Conservation (phyloP, 1,140 invertebrate species). For the Vanessa tameamea region DNA sequence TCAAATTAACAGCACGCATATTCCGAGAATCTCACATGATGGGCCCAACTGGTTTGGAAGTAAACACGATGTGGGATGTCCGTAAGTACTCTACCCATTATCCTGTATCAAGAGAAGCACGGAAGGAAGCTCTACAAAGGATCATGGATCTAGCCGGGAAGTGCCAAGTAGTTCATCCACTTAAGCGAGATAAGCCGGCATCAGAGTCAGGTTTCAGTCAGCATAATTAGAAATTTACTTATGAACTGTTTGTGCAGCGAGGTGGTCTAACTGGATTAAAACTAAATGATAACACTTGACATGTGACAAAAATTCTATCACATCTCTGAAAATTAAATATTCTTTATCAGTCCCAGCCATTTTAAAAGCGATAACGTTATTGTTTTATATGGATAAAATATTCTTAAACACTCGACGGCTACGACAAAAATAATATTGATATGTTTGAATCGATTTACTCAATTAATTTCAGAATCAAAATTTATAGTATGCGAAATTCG, state of each 20-base stretch:
- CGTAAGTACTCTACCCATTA: constrained; percentile 63
- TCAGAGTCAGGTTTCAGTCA: constrained; percentile 41
- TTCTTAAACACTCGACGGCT: not conserved
- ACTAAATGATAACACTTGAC: constrained; percentile 29
- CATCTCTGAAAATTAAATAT: constrained; percentile 3
- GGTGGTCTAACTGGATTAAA: constrained; percentile 42
- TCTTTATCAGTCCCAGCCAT: constrained; percentile 1
- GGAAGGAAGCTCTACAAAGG: constrained; percentile 74
- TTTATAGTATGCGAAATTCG: constrained; percentile 23
- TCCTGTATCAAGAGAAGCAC: constrained; percentile 43
- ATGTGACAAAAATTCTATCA: constrained; percentile 18
- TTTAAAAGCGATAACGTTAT: constrained; percentile 13
- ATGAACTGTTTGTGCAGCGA: constrained; percentile 40
- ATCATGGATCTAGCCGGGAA: constrained; percentile 69
- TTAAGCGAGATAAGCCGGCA: constrained; percentile 62
- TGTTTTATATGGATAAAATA: constrained; percentile 11
- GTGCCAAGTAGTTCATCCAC: constrained; percentile 56
- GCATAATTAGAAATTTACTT: constrained; percentile 45
- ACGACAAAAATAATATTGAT: constrained; percentile 1
- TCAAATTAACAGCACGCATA: constrained; percentile 39
- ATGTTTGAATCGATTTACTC: not conserved
- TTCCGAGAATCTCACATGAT: constrained; percentile 44
- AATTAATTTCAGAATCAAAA: constrained; percentile 4
- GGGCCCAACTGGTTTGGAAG: constrained; percentile 50
- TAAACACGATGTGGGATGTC: constrained; percentile 49